A percentile compares a stretch with the other conserved stretches of the same genome.
These are phyloP conservation scores for Drosophila simulans DNA, from an alignment of 1,140 invertebrate genomes.

Conservation along the genomic window DNA sequence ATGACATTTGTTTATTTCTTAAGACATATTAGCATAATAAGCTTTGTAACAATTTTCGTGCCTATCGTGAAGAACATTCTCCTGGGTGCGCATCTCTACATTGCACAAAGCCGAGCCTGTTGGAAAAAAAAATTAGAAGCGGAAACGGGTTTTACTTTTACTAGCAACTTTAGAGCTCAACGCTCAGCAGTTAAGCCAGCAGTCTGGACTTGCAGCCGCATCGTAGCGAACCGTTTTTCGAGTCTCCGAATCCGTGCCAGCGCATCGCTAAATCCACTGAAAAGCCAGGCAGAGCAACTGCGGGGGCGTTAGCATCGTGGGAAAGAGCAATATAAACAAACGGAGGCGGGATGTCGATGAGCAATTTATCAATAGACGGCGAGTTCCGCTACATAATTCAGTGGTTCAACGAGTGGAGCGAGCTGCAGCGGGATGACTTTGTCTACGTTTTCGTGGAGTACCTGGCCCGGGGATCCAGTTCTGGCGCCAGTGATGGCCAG, in stretches of 20 bases:
- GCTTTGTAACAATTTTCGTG: background rate
- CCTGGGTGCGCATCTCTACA: constrained; percentile 12
- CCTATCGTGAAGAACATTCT: constrained; percentile 1
- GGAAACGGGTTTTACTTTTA: constrained; percentile 59
- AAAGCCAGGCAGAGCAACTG: constrained; percentile 18
- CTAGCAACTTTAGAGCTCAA: constrained; percentile 55
- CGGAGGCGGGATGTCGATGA: constrained; percentile 68
- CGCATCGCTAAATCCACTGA: constrained; percentile 12
- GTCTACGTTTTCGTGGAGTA: constrained; percentile 90
- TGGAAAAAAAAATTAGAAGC: constrained; percentile 57
- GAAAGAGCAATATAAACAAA: constrained; percentile 35
- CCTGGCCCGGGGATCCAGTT: constrained; percentile 84
- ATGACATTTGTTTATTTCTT: too few relatives aligned
- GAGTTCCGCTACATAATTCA: constrained; percentile 92
- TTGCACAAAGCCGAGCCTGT: constrained; percentile 46
- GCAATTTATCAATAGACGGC: constrained; percentile 86
- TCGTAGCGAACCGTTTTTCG: constrained; percentile 9
- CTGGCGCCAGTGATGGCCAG: constrained; percentile 84
- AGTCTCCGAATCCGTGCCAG: constrained; percentile 6
- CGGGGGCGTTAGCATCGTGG: constrained; percentile 34
- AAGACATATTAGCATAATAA: too few relatives aligned
- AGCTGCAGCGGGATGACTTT: constrained; percentile 93
- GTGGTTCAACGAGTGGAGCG: constrained; percentile 96
- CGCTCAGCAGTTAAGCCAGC: constrained; percentile 18
- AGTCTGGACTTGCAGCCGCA: constrained; percentile 36